A percentile compares a stretch with the other conserved stretches of the same genome.
phyloP scores from a whole-genome alignment of 2,113 vertebrate species.

The Alethe castanea region DNA sequence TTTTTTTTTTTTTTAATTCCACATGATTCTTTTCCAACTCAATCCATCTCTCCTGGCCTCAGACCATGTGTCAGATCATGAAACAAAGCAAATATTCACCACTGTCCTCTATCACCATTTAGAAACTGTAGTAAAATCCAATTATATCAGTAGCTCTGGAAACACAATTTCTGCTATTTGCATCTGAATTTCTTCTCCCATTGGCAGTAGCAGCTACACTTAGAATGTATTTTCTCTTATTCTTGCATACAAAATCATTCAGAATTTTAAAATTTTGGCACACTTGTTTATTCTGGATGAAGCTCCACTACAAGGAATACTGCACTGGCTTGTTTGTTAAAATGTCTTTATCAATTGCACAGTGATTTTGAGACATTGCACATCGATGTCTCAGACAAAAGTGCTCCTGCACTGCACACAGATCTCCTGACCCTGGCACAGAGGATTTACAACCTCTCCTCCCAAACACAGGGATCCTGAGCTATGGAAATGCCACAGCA shows the following conservation, averaged over 20 bases:
- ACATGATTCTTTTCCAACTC: not conserved
- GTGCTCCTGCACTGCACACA: not conserved
- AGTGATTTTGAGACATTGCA: not conserved
- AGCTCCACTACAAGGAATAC: not conserved
- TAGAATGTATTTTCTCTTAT: not conserved
- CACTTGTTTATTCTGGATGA: not conserved
- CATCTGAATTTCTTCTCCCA: not conserved
- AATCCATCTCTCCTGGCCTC: not conserved
- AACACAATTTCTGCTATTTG: not conserved
- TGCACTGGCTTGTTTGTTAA: not conserved
- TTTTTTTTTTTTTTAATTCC: not conserved
- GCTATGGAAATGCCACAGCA: not conserved
- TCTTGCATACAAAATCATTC: not conserved
- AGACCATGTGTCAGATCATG: not conserved
- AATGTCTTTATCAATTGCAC: not conserved
- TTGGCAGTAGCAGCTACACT: not conserved
- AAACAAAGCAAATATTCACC: not conserved
- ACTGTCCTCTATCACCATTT: not conserved
- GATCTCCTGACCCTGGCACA: not conserved
- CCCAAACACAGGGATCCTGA: not conserved
- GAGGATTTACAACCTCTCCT: not conserved
- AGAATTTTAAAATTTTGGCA: not conserved
- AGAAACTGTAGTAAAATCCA: not conserved
- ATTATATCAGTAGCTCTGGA: not conserved
- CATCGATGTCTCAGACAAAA: not conserved